Percentiles rank a stretch among this genome's conserved stretches.
These are phyloP conservation scores for Chloroceryle aenea DNA, from an alignment of 2,113 vertebrate genomes.

Conservation along the genomic window DNA sequence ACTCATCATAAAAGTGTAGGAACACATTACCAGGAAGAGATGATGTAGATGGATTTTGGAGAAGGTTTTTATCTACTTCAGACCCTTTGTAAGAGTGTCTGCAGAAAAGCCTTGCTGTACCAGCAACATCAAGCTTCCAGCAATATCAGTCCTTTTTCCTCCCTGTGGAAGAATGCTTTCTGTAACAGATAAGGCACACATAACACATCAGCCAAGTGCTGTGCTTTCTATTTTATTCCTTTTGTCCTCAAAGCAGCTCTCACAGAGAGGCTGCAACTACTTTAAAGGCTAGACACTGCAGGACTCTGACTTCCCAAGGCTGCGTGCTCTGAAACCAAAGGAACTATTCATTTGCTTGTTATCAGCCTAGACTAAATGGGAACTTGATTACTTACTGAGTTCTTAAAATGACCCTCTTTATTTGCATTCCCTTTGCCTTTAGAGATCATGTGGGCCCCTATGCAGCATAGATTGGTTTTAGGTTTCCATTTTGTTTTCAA, in stretches of 20 bases:
- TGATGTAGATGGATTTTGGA: not conserved
- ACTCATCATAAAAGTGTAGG: not conserved
- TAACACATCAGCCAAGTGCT: not conserved
- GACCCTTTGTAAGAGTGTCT: not conserved
- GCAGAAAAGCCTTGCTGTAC: not conserved
- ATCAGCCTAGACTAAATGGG: slow-evolving; percentile 1
- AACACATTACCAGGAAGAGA: not conserved
- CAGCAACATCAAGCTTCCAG: not conserved
- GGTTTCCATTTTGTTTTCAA: slow-evolving; percentile 17
- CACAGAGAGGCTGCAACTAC: not conserved
- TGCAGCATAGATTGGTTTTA: not conserved
- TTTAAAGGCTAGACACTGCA: not conserved
- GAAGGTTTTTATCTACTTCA: not conserved
- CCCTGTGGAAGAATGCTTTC: not conserved
- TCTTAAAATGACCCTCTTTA: slow-evolving; percentile 33
- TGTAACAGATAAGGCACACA: not conserved
- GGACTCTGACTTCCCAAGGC: not conserved
- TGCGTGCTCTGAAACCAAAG: not conserved
- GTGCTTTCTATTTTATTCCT: not conserved
- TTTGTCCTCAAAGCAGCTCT: slow-evolving; percentile 29
- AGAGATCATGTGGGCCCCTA: not conserved
- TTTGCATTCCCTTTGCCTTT: slow-evolving; percentile 5
- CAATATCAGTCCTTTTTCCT: not conserved
- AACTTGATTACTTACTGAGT: not conserved
- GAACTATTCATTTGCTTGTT: not conserved